phyloP scores from a whole-genome alignment of 2,888 invertebrate genomes.

The Girardia tigrina region DNA sequence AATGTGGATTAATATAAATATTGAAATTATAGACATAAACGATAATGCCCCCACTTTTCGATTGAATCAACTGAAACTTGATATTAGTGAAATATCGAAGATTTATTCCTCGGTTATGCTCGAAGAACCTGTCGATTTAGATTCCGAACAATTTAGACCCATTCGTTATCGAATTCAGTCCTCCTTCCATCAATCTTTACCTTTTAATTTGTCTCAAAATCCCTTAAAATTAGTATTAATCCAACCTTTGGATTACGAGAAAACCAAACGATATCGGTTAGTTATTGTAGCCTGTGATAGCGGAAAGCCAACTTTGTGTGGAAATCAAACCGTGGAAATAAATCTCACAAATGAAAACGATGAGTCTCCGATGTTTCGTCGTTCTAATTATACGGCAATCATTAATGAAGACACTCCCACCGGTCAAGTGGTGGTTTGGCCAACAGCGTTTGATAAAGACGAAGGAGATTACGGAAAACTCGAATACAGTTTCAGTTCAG shows the following conservation, averaged over 20 bases:
- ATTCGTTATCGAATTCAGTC: not conserved
- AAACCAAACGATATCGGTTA: not conserved
- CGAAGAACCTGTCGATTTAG: slow-evolving; percentile 12
- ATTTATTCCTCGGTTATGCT: not conserved
- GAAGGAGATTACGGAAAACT: not conserved
- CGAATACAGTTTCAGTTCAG: not conserved
- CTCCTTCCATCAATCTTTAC: not conserved
- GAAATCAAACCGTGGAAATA: not conserved
- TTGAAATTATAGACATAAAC: slow-evolving; percentile 10
- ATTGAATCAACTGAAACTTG: not conserved
- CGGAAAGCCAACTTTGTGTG: not conserved
- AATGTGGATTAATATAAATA: slow-evolving; percentile 10
- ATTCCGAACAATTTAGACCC: not conserved
- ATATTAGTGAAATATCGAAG: slow-evolving; percentile 9
- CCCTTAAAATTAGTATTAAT: not conserved
- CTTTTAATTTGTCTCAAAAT: not conserved
- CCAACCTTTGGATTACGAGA: slow-evolving; percentile 8
- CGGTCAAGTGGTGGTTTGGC: not conserved
- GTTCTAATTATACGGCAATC: not conserved
- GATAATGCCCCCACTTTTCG: slow-evolving; percentile 20
- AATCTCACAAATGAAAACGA: slow-evolving; percentile 11
- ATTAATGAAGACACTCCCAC: not conserved
- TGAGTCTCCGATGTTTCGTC: not conserved
- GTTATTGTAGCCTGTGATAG: not conserved
- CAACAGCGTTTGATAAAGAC: slow-evolving; percentile 11